phyloP scores from a whole-genome alignment of 2,113 vertebrate species.

The Tiliqua scincoides region DNA sequence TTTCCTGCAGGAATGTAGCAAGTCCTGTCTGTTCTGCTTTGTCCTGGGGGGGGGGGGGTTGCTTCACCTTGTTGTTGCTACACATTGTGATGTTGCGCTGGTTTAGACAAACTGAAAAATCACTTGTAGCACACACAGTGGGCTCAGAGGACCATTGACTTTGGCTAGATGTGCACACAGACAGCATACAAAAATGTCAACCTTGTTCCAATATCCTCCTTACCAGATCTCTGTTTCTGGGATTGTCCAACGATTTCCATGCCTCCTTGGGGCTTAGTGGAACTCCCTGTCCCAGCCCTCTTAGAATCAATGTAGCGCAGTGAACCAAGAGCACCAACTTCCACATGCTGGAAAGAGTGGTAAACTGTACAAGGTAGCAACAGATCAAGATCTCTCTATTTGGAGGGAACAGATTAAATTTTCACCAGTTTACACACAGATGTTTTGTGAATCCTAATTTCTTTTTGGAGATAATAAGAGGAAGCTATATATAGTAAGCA shows the following conservation, averaged over 20 bases:
- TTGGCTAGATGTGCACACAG: background rate
- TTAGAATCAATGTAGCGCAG: constrained; percentile 33
- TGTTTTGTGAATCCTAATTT: background rate
- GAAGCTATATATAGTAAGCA: background rate
- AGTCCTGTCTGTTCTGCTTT: too few relatives aligned
- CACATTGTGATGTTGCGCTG: background rate
- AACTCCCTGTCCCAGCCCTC: constrained; percentile 42
- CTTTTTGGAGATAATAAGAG: background rate
- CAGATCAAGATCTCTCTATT: background rate
- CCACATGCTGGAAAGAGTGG: constrained; percentile 53
- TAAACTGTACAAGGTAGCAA: background rate
- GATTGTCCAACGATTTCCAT: constrained; percentile 77
- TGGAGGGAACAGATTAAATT: background rate
- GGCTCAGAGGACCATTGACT: background rate
- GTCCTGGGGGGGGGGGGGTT: too few relatives aligned
- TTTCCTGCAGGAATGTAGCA: background rate
- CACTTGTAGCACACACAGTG: background rate
- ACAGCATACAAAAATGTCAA: background rate
- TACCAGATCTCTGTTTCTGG: constrained; percentile 77
- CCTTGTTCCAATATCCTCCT: constrained; percentile 43
- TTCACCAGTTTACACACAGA: background rate
- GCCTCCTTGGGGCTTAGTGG: constrained; percentile 63
- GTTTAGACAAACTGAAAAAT: background rate
- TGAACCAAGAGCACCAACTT: constrained; percentile 60
- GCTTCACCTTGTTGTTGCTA: background rate